phyloP scores from a whole-genome alignment of 1,140 invertebrate genomes.

The Campoletis sonorensis region DNA sequence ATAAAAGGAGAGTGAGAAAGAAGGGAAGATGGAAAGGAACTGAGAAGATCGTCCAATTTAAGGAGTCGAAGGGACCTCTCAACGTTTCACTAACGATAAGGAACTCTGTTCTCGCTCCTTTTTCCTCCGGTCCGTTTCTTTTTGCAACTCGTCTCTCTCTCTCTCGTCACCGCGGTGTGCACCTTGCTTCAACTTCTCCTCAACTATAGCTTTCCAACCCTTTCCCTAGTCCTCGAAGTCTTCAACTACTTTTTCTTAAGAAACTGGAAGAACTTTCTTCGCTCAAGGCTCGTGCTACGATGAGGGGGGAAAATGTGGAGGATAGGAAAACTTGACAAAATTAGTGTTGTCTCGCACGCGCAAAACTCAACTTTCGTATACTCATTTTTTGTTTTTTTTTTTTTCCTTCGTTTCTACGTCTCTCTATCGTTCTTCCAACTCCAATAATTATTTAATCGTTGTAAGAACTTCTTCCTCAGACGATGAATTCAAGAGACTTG shows the following conservation, averaged over 20 bases:
- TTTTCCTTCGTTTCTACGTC: neutral
- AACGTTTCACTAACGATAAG: conserved; percentile 38
- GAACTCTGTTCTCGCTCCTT: conserved; percentile 8
- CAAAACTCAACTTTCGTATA: neutral
- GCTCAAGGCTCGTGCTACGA: neutral
- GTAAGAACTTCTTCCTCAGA: neutral
- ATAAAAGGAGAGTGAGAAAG: conserved; percentile 12
- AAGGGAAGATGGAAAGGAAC: neutral
- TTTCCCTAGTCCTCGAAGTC: neutral
- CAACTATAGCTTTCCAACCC: conserved; percentile 1
- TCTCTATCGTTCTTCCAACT: conserved; percentile 6
- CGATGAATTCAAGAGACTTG: too few species aligned
- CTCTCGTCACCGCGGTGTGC: conserved; percentile 10
- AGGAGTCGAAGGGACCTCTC: conserved; percentile 33
- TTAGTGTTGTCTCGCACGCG: conserved; percentile 31
- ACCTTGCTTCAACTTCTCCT: neutral
- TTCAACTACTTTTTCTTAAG: conserved; percentile 30
- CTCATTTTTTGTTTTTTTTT: neutral
- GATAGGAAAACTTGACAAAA: neutral
- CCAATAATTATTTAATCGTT: conserved; percentile 21
- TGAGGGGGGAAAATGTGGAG: neutral
- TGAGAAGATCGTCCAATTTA: conserved; percentile 32
- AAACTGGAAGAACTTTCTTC: conserved; percentile 32
- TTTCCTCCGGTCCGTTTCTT: neutral
- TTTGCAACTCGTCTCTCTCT: neutral